A percentile compares a stretch with the other conserved stretches of the same genome.
Evolutionary conservation across 2,888 invertebrate species (phyloP).

Genomic region (Scaptodrosophila latifasciaeformis): DNA sequence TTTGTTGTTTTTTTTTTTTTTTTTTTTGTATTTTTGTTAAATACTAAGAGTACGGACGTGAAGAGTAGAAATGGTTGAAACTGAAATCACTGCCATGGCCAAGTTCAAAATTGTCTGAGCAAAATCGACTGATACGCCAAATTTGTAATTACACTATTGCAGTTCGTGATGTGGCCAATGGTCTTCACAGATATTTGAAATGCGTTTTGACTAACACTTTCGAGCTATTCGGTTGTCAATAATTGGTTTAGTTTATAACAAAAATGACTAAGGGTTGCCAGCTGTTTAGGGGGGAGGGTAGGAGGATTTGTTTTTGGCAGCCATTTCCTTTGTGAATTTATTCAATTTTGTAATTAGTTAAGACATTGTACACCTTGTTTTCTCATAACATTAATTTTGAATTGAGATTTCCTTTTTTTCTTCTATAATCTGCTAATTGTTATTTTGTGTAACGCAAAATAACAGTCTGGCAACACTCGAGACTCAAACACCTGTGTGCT

Average conservation of each 20-base stretch:
- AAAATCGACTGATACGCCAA: conserved; percentile 19
- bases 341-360: too few relatives aligned
- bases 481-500: conserved; percentile 21
- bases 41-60: too few relatives aligned
- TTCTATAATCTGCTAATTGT: conserved; percentile 2
- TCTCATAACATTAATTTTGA: conserved; percentile 23
- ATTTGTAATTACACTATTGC: conserved; percentile 2
- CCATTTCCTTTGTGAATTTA: conserved; percentile 21
- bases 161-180: conserved; percentile 17
- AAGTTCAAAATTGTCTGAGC: conserved; percentile 46
- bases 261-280: too few relatives aligned
- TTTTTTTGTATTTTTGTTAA: too few relatives aligned
- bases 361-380: conserved; percentile 41
- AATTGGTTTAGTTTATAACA: conserved; percentile 39
- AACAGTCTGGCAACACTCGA: conserved; percentile 38
- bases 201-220: conserved; percentile 20
- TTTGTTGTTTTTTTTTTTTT: too few relatives aligned
- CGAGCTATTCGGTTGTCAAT: conserved; percentile 23
- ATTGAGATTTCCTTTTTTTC: too few relatives aligned
- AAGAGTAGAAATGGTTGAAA: too few relatives aligned
- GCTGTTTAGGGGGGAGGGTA: too few relatives aligned
- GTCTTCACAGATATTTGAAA: background rate
- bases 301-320: too few relatives aligned
- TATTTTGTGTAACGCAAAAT: background rate
- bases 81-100: conserved; percentile 56